These are phyloP conservation scores for Neostethus bicornis DNA, from an alignment of 2,797 vertebrate genomes.

Conservation along the genomic window DNA sequence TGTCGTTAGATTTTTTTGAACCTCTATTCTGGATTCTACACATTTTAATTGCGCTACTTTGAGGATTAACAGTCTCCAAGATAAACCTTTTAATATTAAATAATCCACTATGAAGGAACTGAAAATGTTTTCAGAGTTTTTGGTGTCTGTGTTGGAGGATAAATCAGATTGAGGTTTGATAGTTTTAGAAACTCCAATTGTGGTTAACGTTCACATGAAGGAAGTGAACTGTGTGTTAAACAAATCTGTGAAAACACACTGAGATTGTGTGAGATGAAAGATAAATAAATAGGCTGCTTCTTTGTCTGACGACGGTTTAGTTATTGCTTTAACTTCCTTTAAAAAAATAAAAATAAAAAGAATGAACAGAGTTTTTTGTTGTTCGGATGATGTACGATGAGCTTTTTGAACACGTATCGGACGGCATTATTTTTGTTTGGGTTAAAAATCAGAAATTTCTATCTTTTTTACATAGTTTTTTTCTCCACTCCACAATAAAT, in stretches of 20 bases:
- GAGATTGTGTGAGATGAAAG: not conserved
- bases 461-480: no score
- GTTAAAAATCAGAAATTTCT: no score
- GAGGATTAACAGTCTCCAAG: no score
- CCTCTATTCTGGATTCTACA: no score
- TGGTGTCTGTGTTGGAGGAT: not conserved
- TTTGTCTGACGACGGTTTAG: not conserved
- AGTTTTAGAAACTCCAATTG: not conserved
- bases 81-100: no score
- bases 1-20: no score
- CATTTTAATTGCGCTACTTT: no score
- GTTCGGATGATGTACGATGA: not conserved
- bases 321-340: not conserved
- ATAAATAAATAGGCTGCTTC: not conserved
- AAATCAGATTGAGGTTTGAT: slow-evolving; percentile 2
- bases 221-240: not conserved
- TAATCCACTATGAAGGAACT: no score
- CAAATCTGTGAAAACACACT: not conserved
- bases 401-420: not conserved
- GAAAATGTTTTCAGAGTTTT: no score
- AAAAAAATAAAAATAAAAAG: no score
- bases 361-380: no score
- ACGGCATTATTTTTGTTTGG: not conserved
- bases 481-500: not conserved
- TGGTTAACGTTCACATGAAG: not conserved